Evolutionary conservation across 2,797 vertebrate genomes (phyloP).

Genomic region (Nothura maculosa): DNA sequence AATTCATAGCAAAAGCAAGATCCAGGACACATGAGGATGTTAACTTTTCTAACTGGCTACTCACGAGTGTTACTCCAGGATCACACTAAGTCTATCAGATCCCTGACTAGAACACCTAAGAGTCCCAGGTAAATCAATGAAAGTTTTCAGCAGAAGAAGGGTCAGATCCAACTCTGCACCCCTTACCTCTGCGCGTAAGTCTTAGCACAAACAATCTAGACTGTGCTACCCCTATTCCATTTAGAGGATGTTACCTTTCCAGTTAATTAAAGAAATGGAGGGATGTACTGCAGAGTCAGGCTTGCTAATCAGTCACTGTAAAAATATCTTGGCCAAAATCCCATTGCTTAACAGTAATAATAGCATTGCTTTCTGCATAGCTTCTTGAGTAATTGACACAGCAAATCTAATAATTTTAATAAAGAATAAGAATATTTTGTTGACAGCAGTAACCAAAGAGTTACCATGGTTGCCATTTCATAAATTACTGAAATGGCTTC

Average conservation of each 20-base stretch:
- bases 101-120: neutral
- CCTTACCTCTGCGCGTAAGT: neutral
- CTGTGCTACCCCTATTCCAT: neutral
- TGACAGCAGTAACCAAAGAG: neutral
- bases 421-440: neutral
- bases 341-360: neutral
- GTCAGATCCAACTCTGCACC: neutral
- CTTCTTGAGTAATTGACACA: slow-evolving; percentile 11
- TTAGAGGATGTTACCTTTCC: neutral
- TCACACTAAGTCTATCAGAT: neutral
- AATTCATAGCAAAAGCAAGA: neutral
- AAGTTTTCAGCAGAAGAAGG: neutral
- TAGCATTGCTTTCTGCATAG: neutral
- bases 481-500: neutral
- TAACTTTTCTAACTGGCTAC: neutral
- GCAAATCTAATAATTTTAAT: neutral
- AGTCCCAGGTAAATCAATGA: neutral
- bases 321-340: slow-evolving; percentile 5
- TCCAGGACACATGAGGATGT: neutral
- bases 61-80: neutral
- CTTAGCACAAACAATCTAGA: neutral
- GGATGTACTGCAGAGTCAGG: neutral
- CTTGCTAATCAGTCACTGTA: slow-evolving; percentile 11
- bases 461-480: neutral
- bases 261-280: slow-evolving; percentile 43